Evolutionary conservation across 2,113 vertebrate species (phyloP), one percentile per base, ranked within the genome.

Genomic region (Toxostoma redivivum): DNA sequence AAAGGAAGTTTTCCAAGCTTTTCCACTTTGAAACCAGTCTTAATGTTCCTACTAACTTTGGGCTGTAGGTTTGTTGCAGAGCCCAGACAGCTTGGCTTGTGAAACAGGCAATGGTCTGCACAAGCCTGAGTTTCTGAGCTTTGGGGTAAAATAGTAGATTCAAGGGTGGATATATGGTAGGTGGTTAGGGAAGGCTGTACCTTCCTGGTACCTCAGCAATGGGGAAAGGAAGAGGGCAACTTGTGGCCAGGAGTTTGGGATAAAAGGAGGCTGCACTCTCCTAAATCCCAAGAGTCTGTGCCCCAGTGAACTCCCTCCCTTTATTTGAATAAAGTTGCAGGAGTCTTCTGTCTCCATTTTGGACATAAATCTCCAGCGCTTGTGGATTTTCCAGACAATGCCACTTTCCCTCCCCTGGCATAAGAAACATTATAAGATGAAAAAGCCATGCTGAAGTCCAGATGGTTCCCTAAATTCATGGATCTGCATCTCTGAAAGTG

Each of bases 211-310:
- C 33, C 22, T 72, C 33, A 33, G 47, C 37, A 33, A 2, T 25
- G 17, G n/a, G 22, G 28, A 48, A 47, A 57, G 51, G 23, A 57
- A 58, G n/a, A 40, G 18, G 11, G 35, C 17, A 57, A 10, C 9
- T 1, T 27, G 53, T 0, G 0, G 28, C 28, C 1, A 0, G 11
- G 7, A 38, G 18, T 38, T 54, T 1, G 7, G 27, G 17, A 15
- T 62, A 38, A 33, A 54, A 45, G 27, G 56, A 45, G 27, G 27
- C 27, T 53, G 47, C 0, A 0, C 17, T 17, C 38, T 37, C 22
- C 1, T 4, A 33, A 37, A 37, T 11, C 3, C 7, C 2, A 0
- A 53, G 21, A 35, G 45, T 1, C 2, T 27, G 22, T 33, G 14
- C 11, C 23, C 11, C 57, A 6, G n/a, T 15, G 23, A 23, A 28